Conservation (phyloP, 1,140 invertebrate species). For the Rhagoletis zephyria region DNA sequence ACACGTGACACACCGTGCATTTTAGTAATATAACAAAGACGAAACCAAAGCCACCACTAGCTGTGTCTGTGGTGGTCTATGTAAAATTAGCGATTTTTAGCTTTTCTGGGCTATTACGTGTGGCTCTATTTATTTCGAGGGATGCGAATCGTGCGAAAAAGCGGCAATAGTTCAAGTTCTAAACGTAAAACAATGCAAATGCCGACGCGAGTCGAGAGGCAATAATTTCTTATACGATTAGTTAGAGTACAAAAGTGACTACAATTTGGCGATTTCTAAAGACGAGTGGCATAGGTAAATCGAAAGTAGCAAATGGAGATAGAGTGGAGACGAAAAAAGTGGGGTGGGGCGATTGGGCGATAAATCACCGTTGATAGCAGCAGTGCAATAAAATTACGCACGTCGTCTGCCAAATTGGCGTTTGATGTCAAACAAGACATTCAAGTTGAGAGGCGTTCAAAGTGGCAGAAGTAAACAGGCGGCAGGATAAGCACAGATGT, state of each 20-base stretch:
- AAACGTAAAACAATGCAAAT: not conserved
- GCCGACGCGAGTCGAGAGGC: not conserved
- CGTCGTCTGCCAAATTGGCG: not conserved
- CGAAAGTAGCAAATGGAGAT: not conserved
- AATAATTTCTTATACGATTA: slow-evolving; percentile 1
- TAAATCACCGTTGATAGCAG: slow-evolving; percentile 14
- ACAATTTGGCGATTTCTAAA: not conserved
- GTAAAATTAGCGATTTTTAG: not conserved
- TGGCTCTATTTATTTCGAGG: not conserved
- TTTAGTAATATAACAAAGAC: not conserved
- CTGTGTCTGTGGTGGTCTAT: not conserved
- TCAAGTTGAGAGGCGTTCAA: not conserved
- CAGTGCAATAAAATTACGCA: slow-evolving; percentile 21
- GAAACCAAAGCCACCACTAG: not conserved
- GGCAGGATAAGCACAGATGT: not conserved
- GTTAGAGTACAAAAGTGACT: not conserved
- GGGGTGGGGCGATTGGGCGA: not conserved
- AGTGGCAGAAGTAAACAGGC: not conserved
- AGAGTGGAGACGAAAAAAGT: no score
- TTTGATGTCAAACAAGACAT: slow-evolving; percentile 25
- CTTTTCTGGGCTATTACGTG: not conserved
- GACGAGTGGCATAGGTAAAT: not conserved
- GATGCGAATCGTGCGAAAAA: not conserved
- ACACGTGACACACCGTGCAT: not conserved
- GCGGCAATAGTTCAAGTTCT: slow-evolving; percentile 10